phyloP scores from a whole-genome alignment of 2,113 vertebrate genomes.

The Hypanus sabinus region DNA sequence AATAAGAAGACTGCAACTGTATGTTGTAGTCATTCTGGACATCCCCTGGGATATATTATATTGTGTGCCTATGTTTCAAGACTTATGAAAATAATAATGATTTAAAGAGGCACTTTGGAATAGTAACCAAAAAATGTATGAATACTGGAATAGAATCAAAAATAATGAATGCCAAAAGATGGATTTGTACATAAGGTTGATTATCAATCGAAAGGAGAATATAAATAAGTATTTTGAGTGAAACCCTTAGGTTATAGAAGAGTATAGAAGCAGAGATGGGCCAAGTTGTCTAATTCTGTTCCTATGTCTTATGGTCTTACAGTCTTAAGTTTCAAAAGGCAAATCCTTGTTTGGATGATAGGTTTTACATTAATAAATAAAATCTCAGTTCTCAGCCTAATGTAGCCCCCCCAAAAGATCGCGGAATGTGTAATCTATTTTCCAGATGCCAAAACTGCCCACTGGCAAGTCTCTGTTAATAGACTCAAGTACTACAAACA shows the following conservation, averaged over 20 bases:
- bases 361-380: background rate
- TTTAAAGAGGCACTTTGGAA: background rate
- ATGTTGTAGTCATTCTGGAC: background rate
- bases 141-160: background rate
- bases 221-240: background rate
- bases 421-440: background rate
- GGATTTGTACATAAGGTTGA: background rate
- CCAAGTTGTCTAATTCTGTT: too few relatives aligned
- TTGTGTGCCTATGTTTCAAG: background rate
- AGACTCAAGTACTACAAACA: background rate
- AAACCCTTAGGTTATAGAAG: background rate
- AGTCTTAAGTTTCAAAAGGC: background rate
- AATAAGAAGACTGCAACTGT: background rate
- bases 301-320: too few relatives aligned
- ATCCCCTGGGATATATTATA: background rate
- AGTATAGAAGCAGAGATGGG: background rate
- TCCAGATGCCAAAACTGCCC: background rate
- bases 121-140: background rate
- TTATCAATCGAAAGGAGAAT: background rate
- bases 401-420: background rate
- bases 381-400: background rate
- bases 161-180: background rate
- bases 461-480: background rate
- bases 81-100: background rate
- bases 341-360: background rate